phyloP scores from a whole-genome alignment of 2,888 invertebrate species.

The Halictus ligatus region DNA sequence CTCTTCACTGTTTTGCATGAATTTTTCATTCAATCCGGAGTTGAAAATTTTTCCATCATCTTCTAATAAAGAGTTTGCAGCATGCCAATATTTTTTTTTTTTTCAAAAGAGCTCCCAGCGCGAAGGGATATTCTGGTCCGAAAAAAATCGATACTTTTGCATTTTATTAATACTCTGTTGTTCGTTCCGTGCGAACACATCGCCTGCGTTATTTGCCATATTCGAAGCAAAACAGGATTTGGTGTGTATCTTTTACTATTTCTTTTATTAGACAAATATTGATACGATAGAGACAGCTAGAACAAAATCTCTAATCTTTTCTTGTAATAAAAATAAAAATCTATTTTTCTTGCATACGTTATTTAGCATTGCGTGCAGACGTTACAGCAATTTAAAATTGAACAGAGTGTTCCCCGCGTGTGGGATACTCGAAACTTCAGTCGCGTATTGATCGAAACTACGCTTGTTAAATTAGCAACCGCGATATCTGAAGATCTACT shows the following conservation, averaged over 20 bases:
- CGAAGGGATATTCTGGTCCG: background rate
- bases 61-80: background rate
- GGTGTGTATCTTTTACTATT: background rate
- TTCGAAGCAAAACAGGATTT: background rate
- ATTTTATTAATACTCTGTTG: background rate
- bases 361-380: background rate
- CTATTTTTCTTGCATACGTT: background rate
- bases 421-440: background rate
- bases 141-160: background rate
- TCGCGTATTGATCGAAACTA: background rate
- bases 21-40: background rate
- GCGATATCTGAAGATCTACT: constrained; percentile 1
- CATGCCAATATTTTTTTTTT: background rate
- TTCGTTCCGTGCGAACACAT: background rate
- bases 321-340: background rate
- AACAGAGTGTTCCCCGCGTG: background rate
- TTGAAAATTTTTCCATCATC: background rate
- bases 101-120: background rate
- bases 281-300: background rate
- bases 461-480: constrained; percentile 5
- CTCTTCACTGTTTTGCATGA: background rate
- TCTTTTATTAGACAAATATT: background rate
- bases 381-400: background rate
- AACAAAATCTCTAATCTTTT: background rate
- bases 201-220: background rate